Evolutionary conservation across 2,113 vertebrate species (phyloP).

Genomic region (Corythornis vintsioides): DNA sequence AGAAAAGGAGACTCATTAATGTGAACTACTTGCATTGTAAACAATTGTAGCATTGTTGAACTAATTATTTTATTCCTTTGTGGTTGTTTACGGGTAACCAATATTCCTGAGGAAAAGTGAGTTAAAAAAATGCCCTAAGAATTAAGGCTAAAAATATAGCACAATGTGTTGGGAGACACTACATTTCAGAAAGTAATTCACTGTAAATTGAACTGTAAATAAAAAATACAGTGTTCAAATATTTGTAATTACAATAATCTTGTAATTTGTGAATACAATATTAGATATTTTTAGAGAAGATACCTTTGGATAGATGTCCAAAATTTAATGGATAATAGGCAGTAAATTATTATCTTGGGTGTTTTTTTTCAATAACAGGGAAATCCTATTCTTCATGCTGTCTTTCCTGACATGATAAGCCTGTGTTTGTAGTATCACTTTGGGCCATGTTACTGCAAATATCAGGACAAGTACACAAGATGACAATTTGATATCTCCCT

Average conservation of each 20-base stretch:
- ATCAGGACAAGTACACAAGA: too few relatives aligned
- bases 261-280: not conserved
- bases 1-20: not conserved
- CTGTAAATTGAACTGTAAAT: not conserved
- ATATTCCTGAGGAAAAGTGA: not conserved
- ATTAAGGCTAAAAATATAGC: not conserved
- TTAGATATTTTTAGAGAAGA: not conserved
- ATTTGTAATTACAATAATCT: too few relatives aligned
- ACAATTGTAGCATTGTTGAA: not conserved
- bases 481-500: too few relatives aligned
- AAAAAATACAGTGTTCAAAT: not conserved
- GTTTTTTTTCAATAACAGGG: too few relatives aligned
- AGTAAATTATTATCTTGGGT: conserved; percentile 8
- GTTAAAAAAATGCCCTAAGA: not conserved
- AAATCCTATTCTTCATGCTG: too few relatives aligned
- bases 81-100: not conserved
- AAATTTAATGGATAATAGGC: conserved; percentile 1
- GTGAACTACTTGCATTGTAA: not conserved
- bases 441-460: too few relatives aligned
- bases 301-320: not conserved
- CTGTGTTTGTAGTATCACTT: too few relatives aligned
- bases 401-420: too few relatives aligned
- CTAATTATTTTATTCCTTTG: not conserved
- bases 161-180: not conserved
- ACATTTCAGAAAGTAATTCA: not conserved